These are phyloP conservation scores for Theropithecus gelada DNA, from an alignment of 2,113 vertebrate genomes.

Conservation along the genomic window DNA sequence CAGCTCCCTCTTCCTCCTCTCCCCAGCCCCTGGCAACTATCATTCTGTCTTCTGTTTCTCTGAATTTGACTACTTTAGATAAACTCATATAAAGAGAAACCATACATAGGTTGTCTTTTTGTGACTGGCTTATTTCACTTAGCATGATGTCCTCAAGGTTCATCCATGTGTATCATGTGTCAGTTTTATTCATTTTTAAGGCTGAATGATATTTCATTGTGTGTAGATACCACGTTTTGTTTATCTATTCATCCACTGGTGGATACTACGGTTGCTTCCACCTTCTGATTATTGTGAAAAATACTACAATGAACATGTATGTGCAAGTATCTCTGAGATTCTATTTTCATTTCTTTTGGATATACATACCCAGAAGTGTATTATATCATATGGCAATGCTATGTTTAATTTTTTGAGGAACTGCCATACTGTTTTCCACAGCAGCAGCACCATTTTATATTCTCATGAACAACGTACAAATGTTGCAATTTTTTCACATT, in stretches of 20 bases:
- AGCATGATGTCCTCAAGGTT: not conserved
- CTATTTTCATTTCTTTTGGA: not conserved
- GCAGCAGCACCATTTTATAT: not conserved
- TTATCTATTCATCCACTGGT: not conserved
- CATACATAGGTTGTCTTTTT: not conserved
- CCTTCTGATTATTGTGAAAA: not conserved
- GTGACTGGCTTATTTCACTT: not conserved
- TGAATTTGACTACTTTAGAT: not conserved
- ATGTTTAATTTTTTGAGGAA: not conserved
- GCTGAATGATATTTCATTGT: not conserved
- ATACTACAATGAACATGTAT: not conserved
- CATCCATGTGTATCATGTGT: not conserved
- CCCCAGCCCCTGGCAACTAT: too few species aligned
- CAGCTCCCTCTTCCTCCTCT: too few species aligned
- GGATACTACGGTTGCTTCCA: not conserved
- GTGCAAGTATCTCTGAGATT: not conserved
- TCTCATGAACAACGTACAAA: not conserved
- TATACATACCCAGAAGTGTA: not conserved
- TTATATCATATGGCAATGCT: not conserved
- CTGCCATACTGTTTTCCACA: not conserved
- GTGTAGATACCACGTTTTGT: not conserved
- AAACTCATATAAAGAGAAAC: not conserved
- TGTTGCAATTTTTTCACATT: not conserved
- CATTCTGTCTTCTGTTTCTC: not conserved
- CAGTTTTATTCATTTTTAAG: not conserved